Evolutionary conservation across 2,797 vertebrate genomes (phyloP).

Genomic region (Sebastes umbrosus): DNA sequence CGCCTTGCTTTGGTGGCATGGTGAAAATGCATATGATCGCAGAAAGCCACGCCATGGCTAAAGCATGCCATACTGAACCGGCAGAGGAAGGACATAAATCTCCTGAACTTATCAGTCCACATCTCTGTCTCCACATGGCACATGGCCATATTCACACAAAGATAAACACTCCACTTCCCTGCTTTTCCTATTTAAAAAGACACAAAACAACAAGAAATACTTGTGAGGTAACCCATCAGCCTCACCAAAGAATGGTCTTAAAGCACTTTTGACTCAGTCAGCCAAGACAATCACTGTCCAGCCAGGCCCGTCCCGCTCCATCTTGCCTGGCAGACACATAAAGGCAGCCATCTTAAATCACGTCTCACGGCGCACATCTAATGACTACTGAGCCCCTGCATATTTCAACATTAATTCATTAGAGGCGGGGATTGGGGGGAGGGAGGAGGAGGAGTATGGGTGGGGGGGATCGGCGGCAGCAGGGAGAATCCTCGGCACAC

Average conservation of each 20-base stretch:
- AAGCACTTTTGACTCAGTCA: conserved; percentile 55
- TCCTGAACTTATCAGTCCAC: conserved; percentile 19
- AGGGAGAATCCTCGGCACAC: conserved; percentile 87
- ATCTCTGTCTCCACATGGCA: conserved; percentile 23
- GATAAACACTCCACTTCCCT: not conserved
- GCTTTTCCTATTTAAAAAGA: not conserved
- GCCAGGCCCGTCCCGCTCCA: conserved; percentile 64
- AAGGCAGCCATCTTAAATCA: conserved; percentile 85
- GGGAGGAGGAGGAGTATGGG: conserved; percentile 10
- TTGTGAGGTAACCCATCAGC: conserved; percentile 16
- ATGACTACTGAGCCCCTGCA: conserved; percentile 96
- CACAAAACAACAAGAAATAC: conserved; percentile 10
- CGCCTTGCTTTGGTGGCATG: not conserved
- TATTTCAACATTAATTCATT: conserved; percentile 97
- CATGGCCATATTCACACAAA: not conserved
- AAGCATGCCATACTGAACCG: not conserved
- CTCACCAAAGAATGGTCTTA: conserved; percentile 28
- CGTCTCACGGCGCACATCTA: conserved; percentile 88
- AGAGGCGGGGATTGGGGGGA: conserved; percentile 87
- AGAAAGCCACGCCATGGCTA: not conserved
- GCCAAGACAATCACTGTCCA: conserved; percentile 69
- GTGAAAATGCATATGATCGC: not conserved
- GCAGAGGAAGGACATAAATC: conserved; percentile 17
- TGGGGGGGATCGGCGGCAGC: conserved; percentile 71
- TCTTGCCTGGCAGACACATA: conserved; percentile 76